Conservation (phyloP, 2,888 invertebrate species). For the Fragum whitleyi region DNA sequence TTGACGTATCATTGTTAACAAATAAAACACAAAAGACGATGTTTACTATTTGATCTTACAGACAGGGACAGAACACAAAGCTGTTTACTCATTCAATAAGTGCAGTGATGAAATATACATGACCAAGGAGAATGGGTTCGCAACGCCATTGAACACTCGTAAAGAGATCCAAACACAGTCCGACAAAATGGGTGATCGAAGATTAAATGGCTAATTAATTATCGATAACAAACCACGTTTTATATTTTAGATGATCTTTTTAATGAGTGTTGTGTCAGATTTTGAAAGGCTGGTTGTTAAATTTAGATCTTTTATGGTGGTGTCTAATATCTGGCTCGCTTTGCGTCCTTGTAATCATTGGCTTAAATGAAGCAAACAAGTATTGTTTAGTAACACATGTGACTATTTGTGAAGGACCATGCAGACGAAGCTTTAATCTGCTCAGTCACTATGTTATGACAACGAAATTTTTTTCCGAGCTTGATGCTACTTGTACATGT, state of each 20-base stretch:
- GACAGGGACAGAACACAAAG: conserved; percentile 3
- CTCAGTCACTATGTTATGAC: too few relatives aligned
- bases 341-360: too few relatives aligned
- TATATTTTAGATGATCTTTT: conserved; percentile 9
- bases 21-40: conserved; percentile 9
- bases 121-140: conserved; percentile 15
- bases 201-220: conserved; percentile 28
- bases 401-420: too few relatives aligned
- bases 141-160: neutral
- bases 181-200: neutral
- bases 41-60: conserved; percentile 26
- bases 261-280: neutral
- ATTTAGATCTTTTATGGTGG: neutral
- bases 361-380: too few relatives aligned
- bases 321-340: neutral
- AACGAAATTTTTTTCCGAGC: too few relatives aligned
- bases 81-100: conserved; percentile 21
- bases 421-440: too few relatives aligned
- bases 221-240: conserved; percentile 19
- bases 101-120: conserved; percentile 31
- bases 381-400: too few relatives aligned
- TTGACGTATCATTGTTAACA: neutral
- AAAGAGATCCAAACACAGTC: neutral
- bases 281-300: conserved; percentile 1
- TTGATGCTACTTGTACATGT: too few relatives aligned